Conservation (phyloP, 2,888 invertebrate genomes). For the Imbricaverruca yamaguchii region DNA sequence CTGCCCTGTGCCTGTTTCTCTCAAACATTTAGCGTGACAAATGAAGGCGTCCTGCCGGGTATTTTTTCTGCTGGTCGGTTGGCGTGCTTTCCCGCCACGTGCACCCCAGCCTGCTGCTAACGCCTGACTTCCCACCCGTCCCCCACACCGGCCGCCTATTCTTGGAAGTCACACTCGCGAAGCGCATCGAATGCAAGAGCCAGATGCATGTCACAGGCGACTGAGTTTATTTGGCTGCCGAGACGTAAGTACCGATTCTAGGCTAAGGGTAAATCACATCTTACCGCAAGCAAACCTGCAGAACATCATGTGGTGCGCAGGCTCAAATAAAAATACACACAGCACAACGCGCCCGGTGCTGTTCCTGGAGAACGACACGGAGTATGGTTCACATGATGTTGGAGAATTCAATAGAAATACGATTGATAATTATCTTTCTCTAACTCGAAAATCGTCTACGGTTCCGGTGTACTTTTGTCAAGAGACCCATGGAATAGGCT, state of each 20-base stretch:
- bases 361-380: not conserved
- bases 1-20: not conserved
- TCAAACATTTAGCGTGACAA: not conserved
- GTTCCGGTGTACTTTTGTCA: no score
- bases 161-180: not conserved
- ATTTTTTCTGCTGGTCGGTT: not conserved
- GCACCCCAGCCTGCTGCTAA: no score
- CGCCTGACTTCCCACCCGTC: no score
- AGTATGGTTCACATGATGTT: no score
- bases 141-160: not conserved
- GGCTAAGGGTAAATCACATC: not conserved
- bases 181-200: not conserved
- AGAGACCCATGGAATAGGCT: no score
- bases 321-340: constrained; percentile 1
- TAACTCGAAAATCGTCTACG: no score
- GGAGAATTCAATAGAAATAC: no score
- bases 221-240: constrained; percentile 4
- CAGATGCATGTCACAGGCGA: constrained; percentile 10
- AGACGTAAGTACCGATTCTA: not conserved
- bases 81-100: not conserved
- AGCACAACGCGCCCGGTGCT: not conserved
- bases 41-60: not conserved
- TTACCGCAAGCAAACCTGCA: not conserved
- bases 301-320: not conserved
- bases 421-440: no score